phyloP scores from a whole-genome alignment of 2,113 vertebrate genomes.

The human (Homo sapiens) region GRCh38 chr2:237445001-237445500 shows the following conservation, averaged over 20 bases:
- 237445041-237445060: neutral
- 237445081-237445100: neutral
- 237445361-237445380: neutral
- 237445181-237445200: neutral
- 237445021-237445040: neutral
- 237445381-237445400: neutral
- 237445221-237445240: too few relatives aligned
- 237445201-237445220: neutral
- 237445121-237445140: neutral
- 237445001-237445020: fast-evolving
- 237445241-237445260: too few relatives aligned
- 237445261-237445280: too few relatives aligned
- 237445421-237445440: neutral
- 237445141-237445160: neutral
- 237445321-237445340: fast-evolving
- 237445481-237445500: neutral
- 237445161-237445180: too few relatives aligned
- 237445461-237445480: fast-evolving
- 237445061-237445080: neutral
- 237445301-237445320: too few relatives aligned
- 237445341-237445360: fast-evolving
- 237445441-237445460: too few relatives aligned
- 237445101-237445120: neutral
- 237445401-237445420: neutral
- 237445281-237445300: too few relatives aligned